phyloP scores from a whole-genome alignment of 2,797 vertebrate species.

The Australoheros facetus region DNA sequence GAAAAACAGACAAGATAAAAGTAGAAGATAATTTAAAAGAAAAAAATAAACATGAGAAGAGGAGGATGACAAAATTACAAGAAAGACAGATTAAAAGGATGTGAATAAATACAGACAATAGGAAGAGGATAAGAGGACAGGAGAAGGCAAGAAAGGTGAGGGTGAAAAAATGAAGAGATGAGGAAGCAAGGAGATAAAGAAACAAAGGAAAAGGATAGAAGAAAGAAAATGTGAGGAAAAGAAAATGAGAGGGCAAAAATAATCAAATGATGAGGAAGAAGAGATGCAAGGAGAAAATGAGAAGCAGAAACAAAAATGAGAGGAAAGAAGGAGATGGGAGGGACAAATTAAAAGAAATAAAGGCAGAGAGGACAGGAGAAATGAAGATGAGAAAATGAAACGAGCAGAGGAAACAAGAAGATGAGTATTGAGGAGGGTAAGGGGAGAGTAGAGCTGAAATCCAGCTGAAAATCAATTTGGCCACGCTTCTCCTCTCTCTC shows the following conservation, averaged over 20 bases:
- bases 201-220: neutral
- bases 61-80: neutral
- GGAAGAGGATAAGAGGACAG: too few species aligned
- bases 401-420: constrained; percentile 17
- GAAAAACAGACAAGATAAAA: neutral
- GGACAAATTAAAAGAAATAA: neutral
- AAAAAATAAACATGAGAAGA: too few species aligned
- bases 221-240: neutral
- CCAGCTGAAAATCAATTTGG: constrained; percentile 66
- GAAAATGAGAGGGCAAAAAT: neutral
- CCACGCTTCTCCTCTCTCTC: constrained; percentile 24
- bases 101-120: too few species aligned
- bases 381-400: neutral
- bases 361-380: constrained; percentile 10
- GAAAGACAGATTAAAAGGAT: too few species aligned
- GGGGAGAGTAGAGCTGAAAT: constrained; percentile 48
- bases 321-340: neutral
- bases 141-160: neutral
- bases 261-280: neutral
- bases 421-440: constrained; percentile 17
- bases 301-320: neutral
- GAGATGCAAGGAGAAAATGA: neutral
- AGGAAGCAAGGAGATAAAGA: neutral
- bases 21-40: too few species aligned
- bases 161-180: neutral